These are phyloP conservation scores for Siderastrea siderea DNA, from an alignment of 92 coral and sea anemone species.

Conservation along the genomic window DNA sequence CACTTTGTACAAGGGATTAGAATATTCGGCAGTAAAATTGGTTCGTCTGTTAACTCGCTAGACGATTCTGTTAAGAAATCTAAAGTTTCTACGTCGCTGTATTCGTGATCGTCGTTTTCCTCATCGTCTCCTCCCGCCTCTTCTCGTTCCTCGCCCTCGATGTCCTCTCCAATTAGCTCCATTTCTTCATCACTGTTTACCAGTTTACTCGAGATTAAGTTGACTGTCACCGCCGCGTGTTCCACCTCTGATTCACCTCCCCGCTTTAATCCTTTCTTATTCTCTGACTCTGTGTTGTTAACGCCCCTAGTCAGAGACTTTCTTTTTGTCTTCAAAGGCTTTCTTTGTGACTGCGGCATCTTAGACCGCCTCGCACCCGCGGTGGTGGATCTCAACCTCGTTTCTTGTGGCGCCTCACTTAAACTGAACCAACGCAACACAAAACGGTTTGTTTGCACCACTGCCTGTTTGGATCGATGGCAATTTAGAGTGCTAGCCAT, in stretches of 20 bases:
- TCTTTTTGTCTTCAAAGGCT: constrained; percentile 56
- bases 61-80: constrained; percentile 37
- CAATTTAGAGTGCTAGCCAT: constrained; percentile 69
- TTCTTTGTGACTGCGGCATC: constrained; percentile 22
- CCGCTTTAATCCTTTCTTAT: constrained; percentile 51
- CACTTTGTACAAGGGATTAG: constrained; percentile 88
- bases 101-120: constrained; percentile 18
- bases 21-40: constrained; percentile 74
- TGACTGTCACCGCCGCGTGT: constrained; percentile 85
- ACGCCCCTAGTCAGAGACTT: constrained; percentile 34
- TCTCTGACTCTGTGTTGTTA: constrained; percentile 31
- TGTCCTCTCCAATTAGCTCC: constrained; percentile 35
- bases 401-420: constrained; percentile 31
- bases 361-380: not conserved
- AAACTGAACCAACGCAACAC: constrained; percentile 53
- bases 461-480: constrained; percentile 57
- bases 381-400: not conserved
- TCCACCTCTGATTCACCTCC: constrained; percentile 35
- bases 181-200: constrained; percentile 52
- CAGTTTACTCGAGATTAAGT: constrained; percentile 64
- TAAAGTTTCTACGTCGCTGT: constrained; percentile 16
- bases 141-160: constrained; percentile 44
- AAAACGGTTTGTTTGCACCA: constrained; percentile 27
- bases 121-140: not conserved
- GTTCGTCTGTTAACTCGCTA: constrained; percentile 38